Conservation (phyloP, 2,797 vertebrate species). For the Cryptoblepharus egeriae region DNA sequence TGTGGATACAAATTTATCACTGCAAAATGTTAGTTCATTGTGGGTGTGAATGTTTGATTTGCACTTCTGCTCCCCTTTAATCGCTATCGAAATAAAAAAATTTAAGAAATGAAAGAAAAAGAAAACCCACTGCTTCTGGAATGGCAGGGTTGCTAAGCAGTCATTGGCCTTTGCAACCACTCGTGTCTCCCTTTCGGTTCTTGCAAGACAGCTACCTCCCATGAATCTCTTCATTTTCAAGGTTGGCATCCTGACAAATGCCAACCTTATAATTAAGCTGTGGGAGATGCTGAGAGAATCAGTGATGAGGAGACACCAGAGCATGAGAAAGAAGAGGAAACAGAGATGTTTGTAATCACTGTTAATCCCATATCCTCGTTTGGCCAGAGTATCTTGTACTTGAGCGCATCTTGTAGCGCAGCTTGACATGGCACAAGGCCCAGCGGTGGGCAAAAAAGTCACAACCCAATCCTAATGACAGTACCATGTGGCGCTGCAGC, state of each 20-base stretch:
- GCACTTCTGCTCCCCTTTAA: background rate
- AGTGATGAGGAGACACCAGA: background rate
- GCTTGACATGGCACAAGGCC: background rate
- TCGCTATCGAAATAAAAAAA: background rate
- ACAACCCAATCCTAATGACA: background rate
- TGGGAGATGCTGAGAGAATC: conserved; percentile 18
- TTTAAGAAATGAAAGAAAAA: background rate
- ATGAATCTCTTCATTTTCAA: background rate
- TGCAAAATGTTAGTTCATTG: background rate
- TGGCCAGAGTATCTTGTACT: background rate
- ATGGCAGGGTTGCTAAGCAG: background rate
- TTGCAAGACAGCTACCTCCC: background rate
- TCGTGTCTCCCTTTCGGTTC: background rate
- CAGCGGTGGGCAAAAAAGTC: background rate
- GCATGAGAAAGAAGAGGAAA: background rate
- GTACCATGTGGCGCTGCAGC: too few species aligned
- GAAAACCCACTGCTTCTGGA: background rate
- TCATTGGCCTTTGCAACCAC: background rate
- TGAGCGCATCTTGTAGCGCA: background rate
- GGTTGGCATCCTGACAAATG: conserved; percentile 9
- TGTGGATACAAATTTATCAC: background rate
- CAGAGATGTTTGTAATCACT: background rate
- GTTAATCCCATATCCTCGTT: background rate
- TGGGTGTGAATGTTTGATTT: conserved; percentile 1
- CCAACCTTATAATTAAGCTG: conserved; percentile 30